Percentiles rank a stretch among this genome's conserved stretches.
phyloP scores from a whole-genome alignment of 2,113 vertebrate genomes.

The Malurus alboscapulatus region DNA sequence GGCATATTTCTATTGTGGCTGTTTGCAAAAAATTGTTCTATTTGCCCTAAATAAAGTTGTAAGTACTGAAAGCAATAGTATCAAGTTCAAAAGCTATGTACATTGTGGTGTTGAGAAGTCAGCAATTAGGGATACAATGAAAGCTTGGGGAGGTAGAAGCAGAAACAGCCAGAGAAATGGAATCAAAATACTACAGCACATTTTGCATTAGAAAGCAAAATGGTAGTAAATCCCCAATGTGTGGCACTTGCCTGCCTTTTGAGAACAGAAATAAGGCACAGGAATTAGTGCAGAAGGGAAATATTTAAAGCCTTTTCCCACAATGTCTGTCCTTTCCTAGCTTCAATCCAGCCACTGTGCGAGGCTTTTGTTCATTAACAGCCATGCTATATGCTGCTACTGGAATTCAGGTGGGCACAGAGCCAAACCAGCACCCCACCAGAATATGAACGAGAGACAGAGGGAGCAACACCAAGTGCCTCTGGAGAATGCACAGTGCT shows the following conservation, averaged over 20 bases:
- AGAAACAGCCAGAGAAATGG: not conserved
- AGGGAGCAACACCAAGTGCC: not conserved
- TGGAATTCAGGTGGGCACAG: not conserved
- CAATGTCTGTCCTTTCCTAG: not conserved
- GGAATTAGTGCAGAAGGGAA: not conserved
- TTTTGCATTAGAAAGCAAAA: slow-evolving; percentile 26
- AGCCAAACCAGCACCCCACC: not conserved
- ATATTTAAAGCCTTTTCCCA: not conserved
- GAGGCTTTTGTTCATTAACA: not conserved
- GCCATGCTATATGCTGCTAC: not conserved
- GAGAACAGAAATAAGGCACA: not conserved
- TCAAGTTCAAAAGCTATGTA: not conserved
- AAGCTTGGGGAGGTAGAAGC: not conserved
- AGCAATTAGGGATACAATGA: not conserved
- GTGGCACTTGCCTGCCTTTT: not conserved
- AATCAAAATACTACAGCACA: not conserved
- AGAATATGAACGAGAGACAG: slow-evolving; percentile 26
- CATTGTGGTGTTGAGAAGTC: not conserved
- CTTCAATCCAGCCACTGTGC: not conserved
- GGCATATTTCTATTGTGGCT: not conserved
- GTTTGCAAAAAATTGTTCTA: not conserved
- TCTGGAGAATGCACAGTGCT: not conserved
- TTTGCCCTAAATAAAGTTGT: not conserved
- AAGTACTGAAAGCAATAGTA: not conserved
- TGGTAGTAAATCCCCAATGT: not conserved